Conservation (phyloP, 2,888 invertebrate species). For the Drosophila formosana region DNA sequence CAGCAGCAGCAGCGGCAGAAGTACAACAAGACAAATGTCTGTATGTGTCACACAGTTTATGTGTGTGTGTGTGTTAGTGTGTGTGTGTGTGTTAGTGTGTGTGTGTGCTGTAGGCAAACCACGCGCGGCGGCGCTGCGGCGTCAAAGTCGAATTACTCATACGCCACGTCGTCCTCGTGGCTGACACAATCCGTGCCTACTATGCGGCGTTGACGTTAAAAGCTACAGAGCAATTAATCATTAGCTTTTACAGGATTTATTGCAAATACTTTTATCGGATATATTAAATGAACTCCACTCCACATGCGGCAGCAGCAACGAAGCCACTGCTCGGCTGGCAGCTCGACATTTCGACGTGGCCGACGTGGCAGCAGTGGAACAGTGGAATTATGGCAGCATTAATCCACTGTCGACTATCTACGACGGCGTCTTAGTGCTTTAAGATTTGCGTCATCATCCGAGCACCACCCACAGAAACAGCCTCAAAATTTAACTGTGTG, state of each 20-base stretch:
- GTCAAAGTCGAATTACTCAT: conserved; percentile 79
- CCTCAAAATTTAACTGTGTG: conserved; percentile 63
- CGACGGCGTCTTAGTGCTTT: conserved; percentile 65
- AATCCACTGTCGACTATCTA: conserved; percentile 74
- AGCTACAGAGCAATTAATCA: conserved; percentile 82
- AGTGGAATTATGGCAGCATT: conserved; percentile 77
- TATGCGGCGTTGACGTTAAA: conserved; percentile 77
- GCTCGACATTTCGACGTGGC: conserved; percentile 1
- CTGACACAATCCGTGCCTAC: conserved; percentile 79
- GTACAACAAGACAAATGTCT: conserved; percentile 61
- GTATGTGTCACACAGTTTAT: conserved; percentile 21
- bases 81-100: conserved; percentile 24
- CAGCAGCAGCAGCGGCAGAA: conserved; percentile 40
- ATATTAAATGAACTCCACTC: conserved; percentile 79
- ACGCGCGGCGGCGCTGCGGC: conserved; percentile 73
- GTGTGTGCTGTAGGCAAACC: conserved; percentile 69
- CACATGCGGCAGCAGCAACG: conserved; percentile 34
- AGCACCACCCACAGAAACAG: conserved; percentile 40
- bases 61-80: conserved; percentile 20
- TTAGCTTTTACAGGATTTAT: conserved; percentile 83
- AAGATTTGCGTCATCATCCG: conserved; percentile 74
- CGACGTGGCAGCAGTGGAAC: conserved; percentile 38
- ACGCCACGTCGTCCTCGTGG: conserved; percentile 59
- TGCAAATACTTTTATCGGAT: conserved; percentile 82
- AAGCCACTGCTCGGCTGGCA: conserved; percentile 12